Conservation (phyloP, 2,888 invertebrate species). For the Beris morrisii region DNA sequence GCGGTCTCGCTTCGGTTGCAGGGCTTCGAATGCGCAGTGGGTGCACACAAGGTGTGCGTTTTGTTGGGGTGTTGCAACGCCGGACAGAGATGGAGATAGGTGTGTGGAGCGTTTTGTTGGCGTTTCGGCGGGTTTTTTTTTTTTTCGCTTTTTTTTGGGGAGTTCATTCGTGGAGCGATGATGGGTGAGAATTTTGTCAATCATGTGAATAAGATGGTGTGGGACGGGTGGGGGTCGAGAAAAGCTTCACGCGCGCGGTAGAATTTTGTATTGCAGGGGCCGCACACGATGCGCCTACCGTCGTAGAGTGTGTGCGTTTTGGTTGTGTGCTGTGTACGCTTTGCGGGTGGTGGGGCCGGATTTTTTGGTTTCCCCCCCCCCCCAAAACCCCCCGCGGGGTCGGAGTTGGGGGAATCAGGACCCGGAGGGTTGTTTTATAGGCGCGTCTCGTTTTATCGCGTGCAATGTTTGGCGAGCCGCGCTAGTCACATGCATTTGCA, state of each 20-base stretch:
- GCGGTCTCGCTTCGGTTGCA: slow-evolving; percentile 15
- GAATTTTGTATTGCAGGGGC: neutral
- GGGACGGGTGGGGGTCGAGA: neutral
- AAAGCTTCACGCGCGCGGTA: slow-evolving; percentile 2
- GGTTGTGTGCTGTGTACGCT: neutral
- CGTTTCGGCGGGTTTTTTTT: neutral
- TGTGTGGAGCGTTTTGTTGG: neutral
- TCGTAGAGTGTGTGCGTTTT: neutral
- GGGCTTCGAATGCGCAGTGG: slow-evolving; percentile 3
- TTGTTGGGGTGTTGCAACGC: slow-evolving; percentile 25
- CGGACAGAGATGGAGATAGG: slow-evolving; percentile 16
- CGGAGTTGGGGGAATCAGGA: neutral
- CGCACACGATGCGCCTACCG: slow-evolving; percentile 24
- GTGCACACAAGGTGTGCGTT: slow-evolving; percentile 26
- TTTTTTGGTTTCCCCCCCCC: too few species aligned
- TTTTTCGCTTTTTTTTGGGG: too few species aligned
- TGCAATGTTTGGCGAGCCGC: slow-evolving; percentile 1
- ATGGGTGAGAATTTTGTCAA: neutral
- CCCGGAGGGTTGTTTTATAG: slow-evolving; percentile 5
- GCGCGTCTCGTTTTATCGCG: slow-evolving; percentile 15
- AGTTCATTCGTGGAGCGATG: neutral
- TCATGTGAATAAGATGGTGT: slow-evolving; percentile 1
- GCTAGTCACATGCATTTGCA: slow-evolving; percentile 12
- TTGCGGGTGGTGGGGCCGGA: slow-evolving; percentile 10
- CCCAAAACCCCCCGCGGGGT: too few species aligned